Evolutionary conservation across 1,140 invertebrate species (phyloP).

Genomic region (Nomia melanderi): DNA sequence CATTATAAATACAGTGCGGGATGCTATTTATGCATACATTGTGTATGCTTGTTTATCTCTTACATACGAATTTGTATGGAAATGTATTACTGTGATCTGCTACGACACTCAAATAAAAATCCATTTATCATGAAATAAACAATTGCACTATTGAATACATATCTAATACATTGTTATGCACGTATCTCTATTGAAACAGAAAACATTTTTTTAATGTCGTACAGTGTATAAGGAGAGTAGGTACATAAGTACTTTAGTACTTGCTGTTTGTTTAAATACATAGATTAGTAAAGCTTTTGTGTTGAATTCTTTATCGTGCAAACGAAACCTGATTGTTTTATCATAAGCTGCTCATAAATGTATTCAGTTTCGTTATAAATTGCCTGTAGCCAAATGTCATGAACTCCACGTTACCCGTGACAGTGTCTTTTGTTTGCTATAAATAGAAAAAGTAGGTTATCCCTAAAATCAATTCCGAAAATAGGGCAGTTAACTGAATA

Average conservation of each 20-base stretch:
- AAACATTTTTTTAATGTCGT: neutral
- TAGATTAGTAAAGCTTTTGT: neutral
- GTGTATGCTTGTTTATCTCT: conserved; percentile 29
- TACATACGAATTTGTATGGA: neutral
- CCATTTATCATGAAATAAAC: conserved; percentile 10
- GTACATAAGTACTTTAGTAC: conserved; percentile 21
- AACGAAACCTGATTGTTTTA: neutral
- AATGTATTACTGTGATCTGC: neutral
- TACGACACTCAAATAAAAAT: neutral
- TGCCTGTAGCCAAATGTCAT: conserved; percentile 35
- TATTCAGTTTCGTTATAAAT: conserved; percentile 17
- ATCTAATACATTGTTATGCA: neutral
- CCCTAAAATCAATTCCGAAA: conserved; percentile 64
- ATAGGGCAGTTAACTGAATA: conserved; percentile 26
- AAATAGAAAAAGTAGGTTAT: conserved; percentile 71
- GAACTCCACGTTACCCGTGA: conserved; percentile 52
- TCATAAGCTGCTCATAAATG: neutral
- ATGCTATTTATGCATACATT: neutral
- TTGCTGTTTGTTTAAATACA: neutral
- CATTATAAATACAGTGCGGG: neutral
- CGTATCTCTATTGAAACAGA: neutral
- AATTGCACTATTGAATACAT: neutral
- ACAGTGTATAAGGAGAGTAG: neutral
- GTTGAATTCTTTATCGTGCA: neutral
- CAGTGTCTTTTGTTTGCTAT: conserved; percentile 64